phyloP scores from a whole-genome alignment of 2,888 invertebrate species.

The Drosophila vallismaia region DNA sequence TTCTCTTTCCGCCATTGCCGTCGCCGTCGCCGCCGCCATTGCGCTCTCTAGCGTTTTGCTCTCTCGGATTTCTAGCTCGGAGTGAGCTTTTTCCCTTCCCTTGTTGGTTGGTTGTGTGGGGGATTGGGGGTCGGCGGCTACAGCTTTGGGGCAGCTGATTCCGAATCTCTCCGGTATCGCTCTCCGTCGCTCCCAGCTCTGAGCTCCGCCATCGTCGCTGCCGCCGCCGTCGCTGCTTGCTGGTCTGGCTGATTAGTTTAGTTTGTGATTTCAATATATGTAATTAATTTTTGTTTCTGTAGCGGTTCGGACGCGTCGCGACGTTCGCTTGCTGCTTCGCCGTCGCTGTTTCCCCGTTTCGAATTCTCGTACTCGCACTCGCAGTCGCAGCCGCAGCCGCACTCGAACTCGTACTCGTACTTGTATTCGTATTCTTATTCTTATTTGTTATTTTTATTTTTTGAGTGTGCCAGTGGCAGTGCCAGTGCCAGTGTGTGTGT shows the following conservation, averaged over 20 bases:
- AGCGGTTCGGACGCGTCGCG: conserved; percentile 70
- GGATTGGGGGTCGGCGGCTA: background rate
- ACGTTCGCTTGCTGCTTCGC: conserved; percentile 57
- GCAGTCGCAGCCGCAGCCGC: background rate
- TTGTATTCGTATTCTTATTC: conserved; percentile 10
- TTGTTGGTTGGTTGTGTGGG: background rate
- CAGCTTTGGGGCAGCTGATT: conserved; percentile 22
- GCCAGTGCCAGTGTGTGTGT: no score
- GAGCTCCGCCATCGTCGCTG: background rate
- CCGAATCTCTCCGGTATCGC: conserved; percentile 14
- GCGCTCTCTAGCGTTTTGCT: background rate
- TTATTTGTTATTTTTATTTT: conserved; percentile 13
- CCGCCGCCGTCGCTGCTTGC: conserved; percentile 18
- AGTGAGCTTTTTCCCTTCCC: conserved; percentile 19
- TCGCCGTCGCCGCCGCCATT: background rate
- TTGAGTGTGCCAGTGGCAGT: conserved; percentile 8
- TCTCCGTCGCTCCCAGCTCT: background rate
- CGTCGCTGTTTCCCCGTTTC: conserved; percentile 25
- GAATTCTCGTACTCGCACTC: conserved; percentile 10
- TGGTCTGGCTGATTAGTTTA: conserved; percentile 71
- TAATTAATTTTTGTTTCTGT: conserved; percentile 77
- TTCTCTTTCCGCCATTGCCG: conserved; percentile 16
- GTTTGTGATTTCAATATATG: conserved; percentile 76
- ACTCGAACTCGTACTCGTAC: background rate
- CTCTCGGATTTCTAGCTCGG: background rate